Conservation (phyloP, 2,888 invertebrate genomes). For the Ophonus ardosiacus region DNA sequence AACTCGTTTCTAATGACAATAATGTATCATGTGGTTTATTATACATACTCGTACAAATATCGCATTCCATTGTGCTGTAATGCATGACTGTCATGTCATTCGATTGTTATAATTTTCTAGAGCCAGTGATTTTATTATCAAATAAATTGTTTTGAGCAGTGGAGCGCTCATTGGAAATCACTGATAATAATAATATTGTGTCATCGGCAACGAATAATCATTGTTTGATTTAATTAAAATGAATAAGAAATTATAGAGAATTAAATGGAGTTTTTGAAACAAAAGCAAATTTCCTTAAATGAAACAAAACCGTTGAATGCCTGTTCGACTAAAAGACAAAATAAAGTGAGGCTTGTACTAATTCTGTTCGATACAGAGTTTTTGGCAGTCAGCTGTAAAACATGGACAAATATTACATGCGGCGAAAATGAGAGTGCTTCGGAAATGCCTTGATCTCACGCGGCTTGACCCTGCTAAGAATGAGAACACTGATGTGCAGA, state of each 20-base stretch:
- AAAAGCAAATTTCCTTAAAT: not conserved
- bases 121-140: slow-evolving; percentile 33
- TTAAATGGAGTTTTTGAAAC: not conserved
- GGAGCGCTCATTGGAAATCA: slow-evolving; percentile 18
- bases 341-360: too few species aligned
- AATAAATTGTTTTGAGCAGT: slow-evolving; percentile 14
- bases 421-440: too few species aligned
- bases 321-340: too few species aligned
- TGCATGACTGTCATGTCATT: slow-evolving; percentile 45
- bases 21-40: slow-evolving; percentile 3
- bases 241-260: not conserved
- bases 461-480: too few species aligned
- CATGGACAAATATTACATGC: too few species aligned
- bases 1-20: slow-evolving; percentile 26
- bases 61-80: slow-evolving; percentile 17
- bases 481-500: too few species aligned
- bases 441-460: too few species aligned
- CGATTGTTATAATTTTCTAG: slow-evolving; percentile 39
- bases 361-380: too few species aligned
- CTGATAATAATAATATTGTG: slow-evolving; percentile 40
- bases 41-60: slow-evolving; percentile 1
- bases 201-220: not conserved
- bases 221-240: slow-evolving; percentile 40
- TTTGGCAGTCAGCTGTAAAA: too few species aligned
- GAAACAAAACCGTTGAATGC: too few species aligned